Evolutionary conservation across 2,888 invertebrate genomes (phyloP).

Genomic region (Galerucella calmariensis): DNA sequence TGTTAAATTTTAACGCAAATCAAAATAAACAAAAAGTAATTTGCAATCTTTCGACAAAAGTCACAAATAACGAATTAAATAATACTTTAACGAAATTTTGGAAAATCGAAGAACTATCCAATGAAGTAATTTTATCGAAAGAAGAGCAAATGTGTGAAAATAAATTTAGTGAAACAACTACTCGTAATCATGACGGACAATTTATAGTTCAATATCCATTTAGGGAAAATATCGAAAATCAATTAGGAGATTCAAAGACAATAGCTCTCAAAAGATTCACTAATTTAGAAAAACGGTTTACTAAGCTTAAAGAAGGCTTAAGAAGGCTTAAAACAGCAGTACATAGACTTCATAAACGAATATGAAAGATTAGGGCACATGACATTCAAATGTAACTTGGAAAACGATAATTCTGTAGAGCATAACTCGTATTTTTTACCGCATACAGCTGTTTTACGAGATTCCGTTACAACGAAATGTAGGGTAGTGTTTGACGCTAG

Average conservation of each 20-base stretch:
- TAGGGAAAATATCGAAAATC: neutral
- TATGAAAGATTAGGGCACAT: neutral
- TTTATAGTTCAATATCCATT: neutral
- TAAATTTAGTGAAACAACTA: neutral
- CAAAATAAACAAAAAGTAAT: neutral
- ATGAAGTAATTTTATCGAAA: neutral
- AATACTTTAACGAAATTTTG: neutral
- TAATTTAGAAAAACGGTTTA: neutral
- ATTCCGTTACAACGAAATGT: conserved; percentile 33
- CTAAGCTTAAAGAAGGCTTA: no score
- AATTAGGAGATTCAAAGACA: neutral
- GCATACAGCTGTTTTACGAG: neutral
- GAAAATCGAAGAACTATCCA: neutral
- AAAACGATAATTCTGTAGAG: neutral
- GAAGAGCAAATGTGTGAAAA: neutral
- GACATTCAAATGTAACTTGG: neutral
- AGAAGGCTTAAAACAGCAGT: neutral
- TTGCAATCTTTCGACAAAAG: no score
- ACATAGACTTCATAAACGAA: neutral
- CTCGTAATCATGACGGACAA: neutral
- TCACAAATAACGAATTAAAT: neutral
- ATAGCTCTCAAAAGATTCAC: neutral
- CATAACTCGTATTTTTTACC: neutral
- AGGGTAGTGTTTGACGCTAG: conserved; percentile 41
- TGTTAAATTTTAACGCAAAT: neutral